Evolutionary conservation across 1,140 invertebrate species (phyloP), one percentile per base, ranked within the genome.

Genomic region (Adelges cooleyi): DNA sequence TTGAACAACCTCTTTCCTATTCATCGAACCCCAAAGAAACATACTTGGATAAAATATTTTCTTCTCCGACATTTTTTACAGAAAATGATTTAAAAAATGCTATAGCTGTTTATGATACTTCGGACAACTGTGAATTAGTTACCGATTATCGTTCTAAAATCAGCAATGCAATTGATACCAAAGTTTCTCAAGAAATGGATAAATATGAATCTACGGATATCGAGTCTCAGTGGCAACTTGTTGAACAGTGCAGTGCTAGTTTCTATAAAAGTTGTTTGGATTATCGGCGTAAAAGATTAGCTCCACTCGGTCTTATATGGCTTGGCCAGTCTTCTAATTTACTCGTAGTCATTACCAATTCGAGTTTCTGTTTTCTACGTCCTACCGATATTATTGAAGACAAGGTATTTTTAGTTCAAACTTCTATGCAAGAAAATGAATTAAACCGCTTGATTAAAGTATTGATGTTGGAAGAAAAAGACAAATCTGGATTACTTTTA

Each of bases 201-300:
- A 62, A 62, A 48, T 62, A 62, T 48, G 56, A 62, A 3, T 48
- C 56, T 33, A 48, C 40, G 15, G 56, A 62, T 20, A 46, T 48
- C 10, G 56, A 62, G 8, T 62, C 56, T 29, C 42, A 46, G 46
- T 27, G 42, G 42, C 42, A 62, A 62, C 40, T 62, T 46, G 18
- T 62, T 48, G 56, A 62, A 62, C 56, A 62, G 9, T 62, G 56
- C 13, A 62, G 56, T 48, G 42, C 42, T 15, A 62, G 56, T 62
- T 62, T 62, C 44, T 62, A 62, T 48, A 62, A 62, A 44, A 62
- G 56, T 15, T 62, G 56, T 48, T 62, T 62, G 6, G 56, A 62
- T 46, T 62, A 62, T 5, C 56, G 56, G 4, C 56, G 56, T 36
- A 62, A 62, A 48, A 48, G 56, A 62, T 29, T 62, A 17, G 56